Conservation (phyloP, 2,113 vertebrate genomes). For the Oryzias curvinotus region DNA sequence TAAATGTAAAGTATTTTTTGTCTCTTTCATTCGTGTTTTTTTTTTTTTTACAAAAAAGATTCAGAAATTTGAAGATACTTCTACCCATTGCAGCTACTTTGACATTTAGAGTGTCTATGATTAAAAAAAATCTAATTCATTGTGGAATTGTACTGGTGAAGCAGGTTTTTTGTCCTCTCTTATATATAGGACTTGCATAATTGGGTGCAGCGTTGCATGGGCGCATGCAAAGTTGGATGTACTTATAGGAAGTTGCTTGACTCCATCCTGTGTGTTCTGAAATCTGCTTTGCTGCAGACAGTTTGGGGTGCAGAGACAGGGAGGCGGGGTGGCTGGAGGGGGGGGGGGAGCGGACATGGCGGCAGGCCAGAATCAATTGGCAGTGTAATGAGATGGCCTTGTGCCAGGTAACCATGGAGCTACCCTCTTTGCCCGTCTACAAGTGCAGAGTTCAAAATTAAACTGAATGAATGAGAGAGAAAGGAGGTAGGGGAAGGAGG, state of each 20-base stretch:
- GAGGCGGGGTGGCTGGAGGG: conserved; percentile 27
- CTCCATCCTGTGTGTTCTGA: conserved; percentile 66
- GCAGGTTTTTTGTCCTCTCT: conserved; percentile 1
- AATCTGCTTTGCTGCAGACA: conserved; percentile 74
- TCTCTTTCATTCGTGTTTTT: not conserved
- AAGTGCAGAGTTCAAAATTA: conserved; percentile 79
- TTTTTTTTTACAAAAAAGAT: not conserved
- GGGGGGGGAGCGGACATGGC: conserved; percentile 76
- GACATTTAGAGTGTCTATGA: not conserved
- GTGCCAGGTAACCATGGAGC: conserved; percentile 83
- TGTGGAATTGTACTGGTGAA: not conserved
- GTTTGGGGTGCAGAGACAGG: conserved; percentile 75
- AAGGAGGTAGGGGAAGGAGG: conserved; percentile 31
- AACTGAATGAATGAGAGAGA: conserved; percentile 73
- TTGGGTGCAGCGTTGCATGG: conserved; percentile 21
- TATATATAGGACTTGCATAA: conserved; percentile 19
- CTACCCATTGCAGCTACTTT: not conserved
- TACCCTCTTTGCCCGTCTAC: conserved; percentile 75
- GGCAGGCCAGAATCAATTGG: conserved; percentile 83
- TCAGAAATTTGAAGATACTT: not conserved
- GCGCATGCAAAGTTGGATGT: conserved; percentile 35
- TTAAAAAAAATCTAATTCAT: not conserved
- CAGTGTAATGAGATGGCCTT: conserved; percentile 83
- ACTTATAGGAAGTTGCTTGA: conserved; percentile 44
- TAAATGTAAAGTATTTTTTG: not conserved